Base-by-base conservation (phyloP, 2,888 invertebrate genomes). In the Clunio marinus region DNA sequence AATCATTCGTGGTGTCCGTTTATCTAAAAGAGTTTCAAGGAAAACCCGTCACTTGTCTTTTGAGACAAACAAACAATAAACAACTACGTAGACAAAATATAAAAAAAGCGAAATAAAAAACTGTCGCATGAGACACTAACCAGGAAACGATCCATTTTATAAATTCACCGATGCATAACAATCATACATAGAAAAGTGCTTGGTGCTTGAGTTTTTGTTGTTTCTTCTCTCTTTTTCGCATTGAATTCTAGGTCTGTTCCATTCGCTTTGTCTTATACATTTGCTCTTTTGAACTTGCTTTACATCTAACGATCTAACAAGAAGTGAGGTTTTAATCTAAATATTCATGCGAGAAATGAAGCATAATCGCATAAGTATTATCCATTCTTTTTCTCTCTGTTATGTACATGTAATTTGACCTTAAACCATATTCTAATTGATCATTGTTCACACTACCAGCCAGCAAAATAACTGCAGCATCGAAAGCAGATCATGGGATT, bases 71-170 rank as follows among this genome's bases (percentile, higher is more conserved):
- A n/a, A n/a, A n/a, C n/a, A n/a, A n/a, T n/a, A n/a, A n/a, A n/a
- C n/a, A n/a, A n/a, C n/a, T 32, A 51, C 51, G 7, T n/a, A 51
- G 41, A 7, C 51, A 51, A 4, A 32, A 32, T 32, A 13, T 32
- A 8, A 32, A 51, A 51, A 22, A 17, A 51, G 20, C n/a, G n/a
- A n/a, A 22, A 22, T 17, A 41, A 41, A 41, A 51, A 17, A 20
- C 51, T n/a, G 17, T 51, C 17, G 10, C 20, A 51, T 51, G 51
- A 25, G 57, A 57, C 57, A 57, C 27, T 25, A 27, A 57, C 57
- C 57, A 66, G 66, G 66, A 66, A 66, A 66, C 46, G 66, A 66
- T 66, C 66, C 66, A 66, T 66, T 66, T 66, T 66, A 66, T 28
- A 51, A 17, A 66, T 66, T 51, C 66, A 66, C 24, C 66, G 66